Evolutionary conservation across 2,113 vertebrate genomes (phyloP), one percentile per base, ranked within the genome.

Genomic region (Poicephalus meyeri): DNA sequence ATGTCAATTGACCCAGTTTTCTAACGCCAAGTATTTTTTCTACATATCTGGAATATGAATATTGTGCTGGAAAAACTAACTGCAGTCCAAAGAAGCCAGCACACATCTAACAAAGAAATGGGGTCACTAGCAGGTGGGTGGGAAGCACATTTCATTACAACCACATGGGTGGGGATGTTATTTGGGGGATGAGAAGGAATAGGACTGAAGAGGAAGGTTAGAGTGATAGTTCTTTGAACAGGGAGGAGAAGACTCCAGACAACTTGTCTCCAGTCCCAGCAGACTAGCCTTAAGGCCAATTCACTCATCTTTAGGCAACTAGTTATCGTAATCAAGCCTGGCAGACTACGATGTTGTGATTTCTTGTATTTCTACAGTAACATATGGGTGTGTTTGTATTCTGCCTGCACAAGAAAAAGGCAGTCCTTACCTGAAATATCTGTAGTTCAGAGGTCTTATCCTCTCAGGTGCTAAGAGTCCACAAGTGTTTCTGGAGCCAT

Each of bases 271-370:
- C 96, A 96, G 83, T 42, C 53, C 53, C 63, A 89, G 83, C 78
- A 91, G 88, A 89, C 94, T 50, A 94, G 92, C 96, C 96, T 96
- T 53, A 84, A 96, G 96, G 96, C 96, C 86, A 85, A 94, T 97
- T 96, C 91, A 70, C 91, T 92, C 10, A 10, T 96, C 92, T 93
- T 97, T 92, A 93, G 78, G 86, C 2, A 13, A 88, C 91, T 80
- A 69, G 95, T 84, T 92, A 65, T 87, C 52, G 33, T 96, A 91
- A 94, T 96, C 86, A 93, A 81, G 80, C 79, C 85, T 7, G 33
- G 66, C 65, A 95, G 70, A 77, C 91, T 81, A 42, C 8, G 25
- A 74, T 70, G 86, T 44, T 88, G 89, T 1, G 25, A 63, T 42
- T 15, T 89, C 35, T 61, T 64, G 55, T 91, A 91, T 82, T 95